phyloP scores from a whole-genome alignment of 2,113 vertebrate genomes.

The Alethe diademata region DNA sequence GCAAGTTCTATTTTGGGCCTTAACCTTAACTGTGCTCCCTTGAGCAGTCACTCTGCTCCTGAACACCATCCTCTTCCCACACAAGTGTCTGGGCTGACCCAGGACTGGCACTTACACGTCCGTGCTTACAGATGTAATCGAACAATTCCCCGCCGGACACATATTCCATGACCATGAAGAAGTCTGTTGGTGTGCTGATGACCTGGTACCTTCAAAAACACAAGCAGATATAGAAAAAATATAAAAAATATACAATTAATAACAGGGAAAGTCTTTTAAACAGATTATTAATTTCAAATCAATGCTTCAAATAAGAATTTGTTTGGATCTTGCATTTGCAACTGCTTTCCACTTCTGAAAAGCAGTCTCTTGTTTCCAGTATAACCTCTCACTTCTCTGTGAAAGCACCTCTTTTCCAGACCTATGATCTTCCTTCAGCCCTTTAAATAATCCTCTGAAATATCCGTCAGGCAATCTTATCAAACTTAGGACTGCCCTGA shows the following conservation, averaged over 20 bases:
- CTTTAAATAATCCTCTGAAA: conserved; percentile 13
- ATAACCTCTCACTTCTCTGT: neutral
- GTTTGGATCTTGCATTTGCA: neutral
- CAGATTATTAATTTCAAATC: neutral
- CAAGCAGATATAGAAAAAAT: neutral
- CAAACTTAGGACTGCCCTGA: neutral
- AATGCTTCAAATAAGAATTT: neutral
- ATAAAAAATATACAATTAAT: neutral
- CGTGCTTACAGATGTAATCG: conserved; percentile 99
- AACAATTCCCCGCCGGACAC: conserved; percentile 97
- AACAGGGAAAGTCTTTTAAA: neutral
- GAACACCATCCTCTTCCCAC: neutral
- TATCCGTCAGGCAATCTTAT: neutral
- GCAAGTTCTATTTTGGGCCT: conserved; percentile 42
- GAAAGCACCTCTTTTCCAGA: neutral
- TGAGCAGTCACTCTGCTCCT: neutral
- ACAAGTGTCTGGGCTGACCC: neutral
- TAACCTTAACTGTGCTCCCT: conserved; percentile 7
- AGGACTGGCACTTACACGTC: conserved; percentile 84
- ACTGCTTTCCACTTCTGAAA: neutral
- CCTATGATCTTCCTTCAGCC: neutral
- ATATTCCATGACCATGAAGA: conserved; percentile 99
- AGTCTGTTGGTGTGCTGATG: conserved; percentile 97
- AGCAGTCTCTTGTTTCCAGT: neutral
- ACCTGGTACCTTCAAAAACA: conserved; percentile 90